phyloP scores from a whole-genome alignment of 1,140 invertebrate species.

The Cylas formicarius region DNA sequence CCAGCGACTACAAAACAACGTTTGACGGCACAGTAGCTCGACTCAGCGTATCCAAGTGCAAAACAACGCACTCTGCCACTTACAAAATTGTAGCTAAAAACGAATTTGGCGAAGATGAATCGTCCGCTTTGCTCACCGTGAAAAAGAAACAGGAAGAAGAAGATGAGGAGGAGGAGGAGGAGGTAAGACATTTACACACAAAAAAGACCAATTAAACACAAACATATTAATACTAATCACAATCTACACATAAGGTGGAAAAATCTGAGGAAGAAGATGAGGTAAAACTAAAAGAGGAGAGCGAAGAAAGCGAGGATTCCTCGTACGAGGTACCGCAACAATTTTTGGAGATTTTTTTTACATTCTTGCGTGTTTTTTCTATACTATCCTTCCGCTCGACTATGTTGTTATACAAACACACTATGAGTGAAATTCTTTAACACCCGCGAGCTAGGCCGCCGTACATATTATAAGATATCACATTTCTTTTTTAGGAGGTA shows the following conservation, averaged over 20 bases:
- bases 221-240: conserved; percentile 11
- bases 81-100: conserved; percentile 77
- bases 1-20: conserved; percentile 57
- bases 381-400: too few species aligned
- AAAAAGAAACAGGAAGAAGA: conserved; percentile 45
- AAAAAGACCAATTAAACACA: background rate
- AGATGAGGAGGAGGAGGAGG: conserved; percentile 22
- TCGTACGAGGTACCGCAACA: too few species aligned
- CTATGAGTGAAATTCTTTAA: too few species aligned
- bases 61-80: conserved; percentile 61
- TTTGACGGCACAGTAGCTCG: conserved; percentile 78
- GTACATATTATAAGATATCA: too few species aligned
- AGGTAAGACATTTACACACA: conserved; percentile 20
- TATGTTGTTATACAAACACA: too few species aligned
- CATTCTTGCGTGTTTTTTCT: too few species aligned
- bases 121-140: conserved; percentile 66
- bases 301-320: conserved; percentile 45
- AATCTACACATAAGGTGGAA: conserved; percentile 20
- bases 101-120: conserved; percentile 76
- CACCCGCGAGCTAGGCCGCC: too few species aligned
- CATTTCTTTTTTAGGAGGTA: conserved; percentile 40
- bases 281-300: conserved; percentile 31
- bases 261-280: conserved; percentile 22
- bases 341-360: too few species aligned
- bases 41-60: conserved; percentile 63